phyloP scores from a whole-genome alignment of 2,888 invertebrate species.

The Nomada ruficornis region DNA sequence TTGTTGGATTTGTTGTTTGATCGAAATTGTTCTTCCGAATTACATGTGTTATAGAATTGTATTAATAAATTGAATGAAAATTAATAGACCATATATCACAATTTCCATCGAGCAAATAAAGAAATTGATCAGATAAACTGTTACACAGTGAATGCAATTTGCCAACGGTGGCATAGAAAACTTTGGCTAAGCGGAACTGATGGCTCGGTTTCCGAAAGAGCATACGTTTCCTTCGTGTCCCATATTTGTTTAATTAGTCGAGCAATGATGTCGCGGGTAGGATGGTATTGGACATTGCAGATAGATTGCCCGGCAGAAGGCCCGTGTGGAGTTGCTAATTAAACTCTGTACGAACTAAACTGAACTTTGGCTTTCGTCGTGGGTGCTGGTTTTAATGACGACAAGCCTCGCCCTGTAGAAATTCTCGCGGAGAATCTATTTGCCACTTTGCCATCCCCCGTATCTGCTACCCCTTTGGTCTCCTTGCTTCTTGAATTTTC shows the following conservation, averaged over 20 bases:
- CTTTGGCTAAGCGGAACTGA: constrained; percentile 4
- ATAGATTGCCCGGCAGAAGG: constrained; percentile 75
- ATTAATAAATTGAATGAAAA: too few species aligned
- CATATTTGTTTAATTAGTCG: constrained; percentile 72
- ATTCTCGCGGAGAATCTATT: constrained; percentile 54
- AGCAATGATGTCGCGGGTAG: constrained; percentile 42
- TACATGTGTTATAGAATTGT: too few species aligned
- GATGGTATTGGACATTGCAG: constrained; percentile 70
- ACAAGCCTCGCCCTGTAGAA: constrained; percentile 32
- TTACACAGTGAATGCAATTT: background rate
- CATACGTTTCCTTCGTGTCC: constrained; percentile 45
- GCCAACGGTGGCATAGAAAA: background rate
- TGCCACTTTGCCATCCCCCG: constrained; percentile 41
- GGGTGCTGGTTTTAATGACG: constrained; percentile 49
- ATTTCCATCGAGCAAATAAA: background rate
- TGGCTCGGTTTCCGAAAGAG: constrained; percentile 26
- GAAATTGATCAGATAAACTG: background rate
- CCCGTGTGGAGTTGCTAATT: constrained; percentile 78
- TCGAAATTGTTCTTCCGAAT: too few species aligned
- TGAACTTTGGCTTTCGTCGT: constrained; percentile 52
- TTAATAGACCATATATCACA: background rate
- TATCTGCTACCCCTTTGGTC: background rate
- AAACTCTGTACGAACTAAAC: constrained; percentile 73
- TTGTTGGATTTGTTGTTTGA: too few species aligned
- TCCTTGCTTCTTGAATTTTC: background rate